Conservation (phyloP, 2,888 invertebrate species). For the Pristionchus fissidentatus region DNA sequence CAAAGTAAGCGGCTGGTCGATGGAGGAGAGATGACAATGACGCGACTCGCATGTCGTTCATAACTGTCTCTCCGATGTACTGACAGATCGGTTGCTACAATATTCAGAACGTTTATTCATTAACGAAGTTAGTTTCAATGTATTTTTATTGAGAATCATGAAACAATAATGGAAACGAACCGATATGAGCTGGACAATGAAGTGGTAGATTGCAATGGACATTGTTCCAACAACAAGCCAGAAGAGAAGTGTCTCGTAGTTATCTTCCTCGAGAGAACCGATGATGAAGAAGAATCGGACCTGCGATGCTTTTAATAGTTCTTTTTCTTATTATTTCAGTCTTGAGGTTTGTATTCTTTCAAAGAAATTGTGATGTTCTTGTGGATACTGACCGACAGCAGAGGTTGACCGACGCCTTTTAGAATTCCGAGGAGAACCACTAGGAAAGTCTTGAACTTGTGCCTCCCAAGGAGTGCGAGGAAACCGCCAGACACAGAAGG, state of each 20-base stretch:
- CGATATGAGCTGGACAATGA: not conserved
- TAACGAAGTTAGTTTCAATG: not conserved
- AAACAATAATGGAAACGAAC: not conserved
- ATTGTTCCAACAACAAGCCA: conserved; percentile 9
- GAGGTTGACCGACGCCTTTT: not conserved
- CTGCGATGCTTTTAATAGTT: not conserved
- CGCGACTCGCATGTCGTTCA: not conserved
- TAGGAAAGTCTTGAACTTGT: not conserved
- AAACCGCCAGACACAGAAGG: not conserved
- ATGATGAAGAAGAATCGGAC: conserved; percentile 21
- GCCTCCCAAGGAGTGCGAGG: not conserved
- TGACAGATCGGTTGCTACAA: conserved; percentile 21
- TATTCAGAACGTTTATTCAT: too few species aligned
- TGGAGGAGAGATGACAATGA: not conserved
- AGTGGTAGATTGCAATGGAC: not conserved
- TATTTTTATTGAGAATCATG: not conserved
- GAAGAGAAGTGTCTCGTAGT: conserved; percentile 29
- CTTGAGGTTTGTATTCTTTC: too few species aligned
- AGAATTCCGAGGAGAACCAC: conserved; percentile 9
- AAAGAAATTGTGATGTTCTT: too few species aligned
- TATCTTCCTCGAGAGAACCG: not conserved
- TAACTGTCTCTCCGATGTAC: conserved; percentile 13
- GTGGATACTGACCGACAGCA: not conserved
- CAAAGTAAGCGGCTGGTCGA: not conserved
- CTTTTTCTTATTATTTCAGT: too few species aligned